phyloP scores from a whole-genome alignment of 2,888 invertebrate species.

The Pantelozetes paolii region DNA sequence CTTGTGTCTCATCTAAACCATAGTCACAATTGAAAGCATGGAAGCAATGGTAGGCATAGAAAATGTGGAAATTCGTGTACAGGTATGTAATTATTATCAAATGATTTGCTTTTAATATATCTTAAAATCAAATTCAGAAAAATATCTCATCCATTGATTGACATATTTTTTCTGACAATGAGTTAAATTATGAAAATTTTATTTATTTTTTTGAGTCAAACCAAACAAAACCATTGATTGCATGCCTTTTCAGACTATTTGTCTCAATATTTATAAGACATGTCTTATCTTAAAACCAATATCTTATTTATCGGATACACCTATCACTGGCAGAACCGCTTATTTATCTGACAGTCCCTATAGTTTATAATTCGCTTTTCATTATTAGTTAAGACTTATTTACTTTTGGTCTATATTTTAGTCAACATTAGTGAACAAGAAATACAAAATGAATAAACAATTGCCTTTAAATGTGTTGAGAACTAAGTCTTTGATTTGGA shows the following conservation, averaged over 20 bases:
- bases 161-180: too few species aligned
- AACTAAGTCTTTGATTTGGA: conserved; percentile 31
- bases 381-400: conserved; percentile 34
- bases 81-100: conserved; percentile 15
- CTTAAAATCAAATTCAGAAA: not conserved
- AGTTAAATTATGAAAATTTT: too few species aligned
- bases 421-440: conserved; percentile 25
- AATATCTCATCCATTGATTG: too few species aligned
- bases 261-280: not conserved
- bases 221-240: not conserved
- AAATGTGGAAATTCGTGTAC: not conserved
- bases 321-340: not conserved
- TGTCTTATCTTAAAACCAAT: not conserved
- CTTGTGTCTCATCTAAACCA: not conserved
- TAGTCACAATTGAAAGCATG: not conserved
- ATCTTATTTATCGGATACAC: not conserved
- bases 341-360: conserved; percentile 13
- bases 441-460: conserved; percentile 23
- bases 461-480: conserved; percentile 34
- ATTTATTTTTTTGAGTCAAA: too few species aligned
- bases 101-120: not conserved
- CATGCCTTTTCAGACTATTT: not conserved
- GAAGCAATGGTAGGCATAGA: not conserved
- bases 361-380: conserved; percentile 15
- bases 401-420: conserved; percentile 26